Evolutionary conservation across 2,888 invertebrate genomes (phyloP), one percentile per base, ranked within the genome.

Genomic region (Trichacis sp.): DNA sequence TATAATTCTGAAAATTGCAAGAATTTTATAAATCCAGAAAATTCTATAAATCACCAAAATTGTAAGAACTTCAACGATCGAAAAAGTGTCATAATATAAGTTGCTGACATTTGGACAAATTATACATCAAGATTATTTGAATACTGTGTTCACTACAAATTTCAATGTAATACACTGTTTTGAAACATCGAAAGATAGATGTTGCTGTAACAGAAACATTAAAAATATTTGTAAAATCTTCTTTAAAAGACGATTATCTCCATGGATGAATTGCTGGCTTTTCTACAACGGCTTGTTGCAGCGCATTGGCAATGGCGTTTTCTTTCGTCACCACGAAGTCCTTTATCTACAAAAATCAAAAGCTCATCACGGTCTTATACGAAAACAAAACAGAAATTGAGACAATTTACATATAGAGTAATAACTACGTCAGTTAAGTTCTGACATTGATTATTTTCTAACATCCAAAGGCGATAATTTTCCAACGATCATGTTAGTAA

Each of bases 261-360:
- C 84, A 83, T 1, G 80, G 76, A 57, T 75, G 76, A 54, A 78
- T 78, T 54, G 64, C 18, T 1, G 76, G 63, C 54, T 79, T 84
- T 17, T 76, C 74, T 5, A 57, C 73, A 0, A 75, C 76, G 5
- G 73, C 69, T 33, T 78, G 74, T 42, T 82, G 80, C 0, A 84
- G 69, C 0, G 83, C 83, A n/a, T 76, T 74, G 1, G 80, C 81
- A 11, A 84, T 80, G 2, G 80, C 79, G 49, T 83, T 79, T 68
- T 84, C 82, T 64, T 82, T 84, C 0, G 81, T 81, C 1, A 82
- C 83, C 11, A 81, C 69, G 43, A 81, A 71, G 57, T 82, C 80
- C 47, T 77, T 80, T 43, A 75, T 77, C 83, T 83, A 50, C 18
- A 64, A 64, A 68, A 24, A 61, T 62, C 61, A 54, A 65, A 57